Base-by-base conservation (phyloP, 53 echinoderm and acorn worm species). In the Hippasteria phrygiana region DNA sequence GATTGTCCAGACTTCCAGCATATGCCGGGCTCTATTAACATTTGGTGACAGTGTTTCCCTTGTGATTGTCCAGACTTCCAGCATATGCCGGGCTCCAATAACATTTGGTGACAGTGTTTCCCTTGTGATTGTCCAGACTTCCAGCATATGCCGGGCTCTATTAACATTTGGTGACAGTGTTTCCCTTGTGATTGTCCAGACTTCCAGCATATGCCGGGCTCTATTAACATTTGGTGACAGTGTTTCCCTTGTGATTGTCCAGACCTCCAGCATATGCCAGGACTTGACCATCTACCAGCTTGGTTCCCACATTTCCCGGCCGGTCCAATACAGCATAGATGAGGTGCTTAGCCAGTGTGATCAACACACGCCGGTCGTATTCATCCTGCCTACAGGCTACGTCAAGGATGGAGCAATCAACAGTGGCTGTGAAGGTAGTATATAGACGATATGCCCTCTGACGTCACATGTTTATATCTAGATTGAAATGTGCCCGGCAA, bases 211-310 rank as follows among this genome's bases (percentile, higher is more conserved):
- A 14, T 8, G 48, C 8, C 14, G 8, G 48, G 48, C 48, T 48
- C 14, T 8, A 48, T 48, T 48, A 14, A 45, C 11, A 4, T 20
- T 20, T 41, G 20, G 35, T 7, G 12, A 48, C 37, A n/a, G 1
- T 55, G 42, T 50, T 17, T 29, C 46, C 32, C 32, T 22, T 77
- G 43, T 76, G 26, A 50, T 46, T 51, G 17, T 41, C 40, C 74
- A 94, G 90, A 64, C 91, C 54, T 78, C 93, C 20, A 80, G 75
- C 45, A 88, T 97, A 0, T 94, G 94, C 67, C 73, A 78, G 32
- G 94, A 94, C 70, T 67, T 97, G 82, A 87, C 92, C 14, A 91
- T 97, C 43, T 95, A 97, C 48, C 90, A 95, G 77, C 94, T 97
- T 10, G 98, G 94, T 1, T 88, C 95, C 34, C 55, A 83, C 34